Evolutionary conservation across 2,888 invertebrate species (phyloP), one percentile per base, ranked within the genome.

Genomic region (Amphipyra berbera): DNA sequence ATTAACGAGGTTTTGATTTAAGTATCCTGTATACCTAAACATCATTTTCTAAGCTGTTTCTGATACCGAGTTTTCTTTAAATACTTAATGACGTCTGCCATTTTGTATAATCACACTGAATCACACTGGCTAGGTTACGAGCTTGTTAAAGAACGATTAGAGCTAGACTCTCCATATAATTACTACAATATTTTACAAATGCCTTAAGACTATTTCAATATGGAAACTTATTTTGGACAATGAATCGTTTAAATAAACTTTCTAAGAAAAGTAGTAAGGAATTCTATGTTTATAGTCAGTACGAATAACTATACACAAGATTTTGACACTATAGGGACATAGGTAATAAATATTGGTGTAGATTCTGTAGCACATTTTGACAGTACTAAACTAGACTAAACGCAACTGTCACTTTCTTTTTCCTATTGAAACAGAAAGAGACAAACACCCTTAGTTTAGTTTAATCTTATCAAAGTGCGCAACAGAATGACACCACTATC

Each of bases 91-190:
- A 61, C 41, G 45, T 59, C 15, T 41, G 37, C 3, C 1, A 50
- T 56, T 55, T 40, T 14, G 40, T 14, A 13, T 38, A 15, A 53
- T 8, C 9, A 52, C 13, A 13, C 15, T 21, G 30, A 61, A 61
- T 59, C 21, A 47, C 14, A 44, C 35, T 6, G 12, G 13, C 45
- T 7, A n/a, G 8, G n/a, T 42, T 48, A 54, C 38, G 37, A 61
- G 61, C 60, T 65, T 46, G 55, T 61, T 72, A 61, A 53, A 74
- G 9, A 61, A 61, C 35, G 49, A 62, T 76, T 65, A 67, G 33
- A 27, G 1, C n/a, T 1, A 1, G 27, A 35, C 10, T 46, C n/a
- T 42, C 45, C 14, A 33, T 30, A 40, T 7, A 41, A 50, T 27
- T 30, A 37, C 33, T 37, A 37, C 10, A 37, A 37, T 3, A 37